phyloP scores from a whole-genome alignment of 1,140 invertebrate genomes.

The Bombus superbus region DNA sequence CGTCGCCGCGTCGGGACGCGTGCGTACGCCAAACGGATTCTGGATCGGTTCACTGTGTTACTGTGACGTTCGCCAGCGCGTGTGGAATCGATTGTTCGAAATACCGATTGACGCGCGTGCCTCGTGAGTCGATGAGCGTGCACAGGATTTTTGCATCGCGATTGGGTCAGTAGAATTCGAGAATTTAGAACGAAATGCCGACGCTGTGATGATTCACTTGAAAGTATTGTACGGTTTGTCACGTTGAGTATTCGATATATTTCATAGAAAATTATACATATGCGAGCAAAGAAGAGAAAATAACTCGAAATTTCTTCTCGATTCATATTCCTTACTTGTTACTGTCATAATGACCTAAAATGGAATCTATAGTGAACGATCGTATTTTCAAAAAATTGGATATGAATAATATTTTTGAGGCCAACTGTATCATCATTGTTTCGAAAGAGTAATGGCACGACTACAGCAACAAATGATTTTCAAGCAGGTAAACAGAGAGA shows the following conservation, averaged over 20 bases:
- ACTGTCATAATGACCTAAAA: not conserved
- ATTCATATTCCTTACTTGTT: not conserved
- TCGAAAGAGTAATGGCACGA: not conserved
- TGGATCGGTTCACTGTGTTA: constrained; percentile 71
- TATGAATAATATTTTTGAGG: too few species aligned
- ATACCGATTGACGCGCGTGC: constrained; percentile 31
- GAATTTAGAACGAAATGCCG: not conserved
- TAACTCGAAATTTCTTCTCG: not conserved
- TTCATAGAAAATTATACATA: too few species aligned
- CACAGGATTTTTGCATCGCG: not conserved
- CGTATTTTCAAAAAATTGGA: not conserved
- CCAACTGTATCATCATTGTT: too few species aligned
- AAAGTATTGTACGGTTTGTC: too few species aligned
- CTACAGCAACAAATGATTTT: too few species aligned
- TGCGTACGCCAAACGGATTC: constrained; percentile 53
- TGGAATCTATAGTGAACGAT: not conserved
- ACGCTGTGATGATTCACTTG: not conserved
- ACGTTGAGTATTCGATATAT: not conserved
- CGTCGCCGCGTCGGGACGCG: constrained; percentile 24
- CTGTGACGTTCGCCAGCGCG: constrained; percentile 60
- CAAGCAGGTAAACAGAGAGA: too few species aligned
- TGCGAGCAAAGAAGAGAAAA: too few species aligned
- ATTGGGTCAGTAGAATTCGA: not conserved
- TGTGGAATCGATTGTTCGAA: constrained; percentile 23
- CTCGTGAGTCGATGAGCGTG: not conserved